phyloP scores from a whole-genome alignment of 2,888 invertebrate species.

The Eueremaeus valkanovi region DNA sequence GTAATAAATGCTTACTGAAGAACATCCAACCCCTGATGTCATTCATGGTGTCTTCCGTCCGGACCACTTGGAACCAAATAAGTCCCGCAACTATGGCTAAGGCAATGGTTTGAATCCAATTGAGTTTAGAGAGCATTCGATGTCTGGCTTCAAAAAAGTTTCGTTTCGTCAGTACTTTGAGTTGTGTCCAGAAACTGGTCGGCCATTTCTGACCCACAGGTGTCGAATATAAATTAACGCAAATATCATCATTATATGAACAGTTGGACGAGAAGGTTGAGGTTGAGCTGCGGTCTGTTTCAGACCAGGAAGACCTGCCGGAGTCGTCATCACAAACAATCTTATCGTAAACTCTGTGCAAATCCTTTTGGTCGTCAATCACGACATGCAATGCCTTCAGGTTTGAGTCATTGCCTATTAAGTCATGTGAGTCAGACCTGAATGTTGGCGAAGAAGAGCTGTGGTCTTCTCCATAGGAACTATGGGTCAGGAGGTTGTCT shows the following conservation, averaged over 20 bases:
- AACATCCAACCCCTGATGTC: constrained; percentile 68
- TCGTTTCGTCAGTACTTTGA: constrained; percentile 67
- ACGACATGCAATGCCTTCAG: neutral
- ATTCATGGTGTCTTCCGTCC: constrained; percentile 67
- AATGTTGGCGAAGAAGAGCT: neutral
- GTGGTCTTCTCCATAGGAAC: constrained; percentile 11
- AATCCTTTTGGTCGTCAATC: neutral
- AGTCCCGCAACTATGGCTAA: constrained; percentile 68
- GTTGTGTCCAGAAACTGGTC: constrained; percentile 73
- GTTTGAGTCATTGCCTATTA: constrained; percentile 2
- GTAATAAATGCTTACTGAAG: constrained; percentile 37
- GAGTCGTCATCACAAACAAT: constrained; percentile 60
- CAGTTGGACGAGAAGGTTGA: constrained; percentile 42
- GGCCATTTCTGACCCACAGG: constrained; percentile 58
- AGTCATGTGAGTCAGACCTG: neutral
- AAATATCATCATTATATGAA: constrained; percentile 26
- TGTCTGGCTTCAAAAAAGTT: constrained; percentile 71
- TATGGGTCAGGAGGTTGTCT: neutral
- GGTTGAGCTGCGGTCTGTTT: constrained; percentile 60
- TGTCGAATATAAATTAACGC: constrained; percentile 1
- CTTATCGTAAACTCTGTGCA: constrained; percentile 22
- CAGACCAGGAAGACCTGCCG: constrained; percentile 61
- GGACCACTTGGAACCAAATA: constrained; percentile 72
- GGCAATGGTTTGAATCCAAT: constrained; percentile 71
- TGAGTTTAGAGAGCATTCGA: constrained; percentile 69